Percentiles rank a stretch among this genome's conserved stretches.
phyloP scores from a whole-genome alignment of 2,888 invertebrate species.

The Hedya salicella region DNA sequence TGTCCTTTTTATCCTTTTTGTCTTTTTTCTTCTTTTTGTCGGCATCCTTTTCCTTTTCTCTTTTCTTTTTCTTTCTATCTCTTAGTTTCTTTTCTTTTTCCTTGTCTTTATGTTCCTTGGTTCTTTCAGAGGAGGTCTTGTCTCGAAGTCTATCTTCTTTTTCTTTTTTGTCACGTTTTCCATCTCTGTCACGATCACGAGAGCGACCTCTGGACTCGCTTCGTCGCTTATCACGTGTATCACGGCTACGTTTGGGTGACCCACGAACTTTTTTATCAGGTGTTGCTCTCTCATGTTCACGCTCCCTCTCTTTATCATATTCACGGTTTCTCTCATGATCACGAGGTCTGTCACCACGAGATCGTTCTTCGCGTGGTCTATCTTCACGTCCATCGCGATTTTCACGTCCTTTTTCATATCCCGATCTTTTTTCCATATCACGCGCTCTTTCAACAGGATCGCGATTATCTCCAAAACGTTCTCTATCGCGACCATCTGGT shows the following conservation, averaged over 20 bases:
- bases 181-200: constrained; percentile 81
- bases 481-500: constrained; percentile 72
- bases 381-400: constrained; percentile 66
- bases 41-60: constrained; percentile 80
- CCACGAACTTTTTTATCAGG: constrained; percentile 72
- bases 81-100: constrained; percentile 84
- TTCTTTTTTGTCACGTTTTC: constrained; percentile 83
- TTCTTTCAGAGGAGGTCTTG: constrained; percentile 76
- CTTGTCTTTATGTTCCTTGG: constrained; percentile 84
- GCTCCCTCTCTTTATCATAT: constrained; percentile 73
- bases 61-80: constrained; percentile 77
- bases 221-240: constrained; percentile 72
- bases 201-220: constrained; percentile 78
- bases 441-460: constrained; percentile 71
- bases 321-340: constrained; percentile 63
- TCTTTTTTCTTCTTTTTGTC: constrained; percentile 82
- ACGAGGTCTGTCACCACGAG: constrained; percentile 64
- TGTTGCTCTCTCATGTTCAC: constrained; percentile 72
- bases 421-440: constrained; percentile 67
- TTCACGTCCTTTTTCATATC: constrained; percentile 67
- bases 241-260: constrained; percentile 74
- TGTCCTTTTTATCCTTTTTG: constrained; percentile 84
- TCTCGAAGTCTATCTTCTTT: constrained; percentile 79
- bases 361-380: constrained; percentile 58
- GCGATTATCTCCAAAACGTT: constrained; percentile 73